These are phyloP conservation scores for Ciconia boyciana DNA, from an alignment of 2,113 vertebrate species.

Conservation along the genomic window DNA sequence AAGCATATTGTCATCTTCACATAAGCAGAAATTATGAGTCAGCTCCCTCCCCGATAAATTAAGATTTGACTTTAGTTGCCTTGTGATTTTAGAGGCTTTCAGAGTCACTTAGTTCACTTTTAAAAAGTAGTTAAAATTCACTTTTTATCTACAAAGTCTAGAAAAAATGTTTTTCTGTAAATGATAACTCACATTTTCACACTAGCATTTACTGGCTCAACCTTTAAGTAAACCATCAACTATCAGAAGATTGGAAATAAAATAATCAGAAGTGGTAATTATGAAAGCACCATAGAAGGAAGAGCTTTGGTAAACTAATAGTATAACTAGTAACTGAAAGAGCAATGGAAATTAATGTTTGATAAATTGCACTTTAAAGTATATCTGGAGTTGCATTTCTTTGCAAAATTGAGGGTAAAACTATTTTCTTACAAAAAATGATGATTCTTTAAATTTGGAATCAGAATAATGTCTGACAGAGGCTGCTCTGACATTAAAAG, in stretches of 20 bases:
- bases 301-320: background rate
- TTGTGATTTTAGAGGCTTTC: background rate
- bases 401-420: background rate
- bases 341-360: background rate
- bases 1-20: background rate
- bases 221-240: background rate
- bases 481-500: background rate
- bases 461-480: background rate
- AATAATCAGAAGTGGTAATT: background rate
- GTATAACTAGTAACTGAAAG: background rate
- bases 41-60: background rate
- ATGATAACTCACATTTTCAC: background rate
- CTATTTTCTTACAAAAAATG: background rate
- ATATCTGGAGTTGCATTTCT: background rate
- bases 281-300: background rate
- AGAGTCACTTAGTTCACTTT: background rate
- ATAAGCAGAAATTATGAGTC: background rate
- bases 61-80: background rate
- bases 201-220: background rate
- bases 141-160: background rate
- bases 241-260: background rate
- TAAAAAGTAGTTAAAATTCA: background rate
- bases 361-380: background rate
- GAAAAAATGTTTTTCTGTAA: background rate
- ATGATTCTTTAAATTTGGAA: background rate